Conservation (phyloP, 2,888 invertebrate species). For the Elmis aenea region DNA sequence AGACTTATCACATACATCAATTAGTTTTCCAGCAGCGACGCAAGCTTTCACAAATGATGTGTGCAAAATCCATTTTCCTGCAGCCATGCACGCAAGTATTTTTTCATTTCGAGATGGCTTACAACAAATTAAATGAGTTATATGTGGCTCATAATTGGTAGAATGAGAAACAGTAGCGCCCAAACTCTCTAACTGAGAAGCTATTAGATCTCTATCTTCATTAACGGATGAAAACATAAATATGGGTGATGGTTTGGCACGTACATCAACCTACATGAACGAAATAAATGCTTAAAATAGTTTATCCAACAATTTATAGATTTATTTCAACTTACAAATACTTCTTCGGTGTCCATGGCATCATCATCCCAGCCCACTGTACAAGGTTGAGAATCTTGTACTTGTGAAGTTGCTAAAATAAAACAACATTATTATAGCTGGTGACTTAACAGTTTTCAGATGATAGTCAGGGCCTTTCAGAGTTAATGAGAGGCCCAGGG, state of each 20-base stretch:
- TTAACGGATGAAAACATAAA: constrained; percentile 39
- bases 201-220: constrained; percentile 23
- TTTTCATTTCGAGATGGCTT: constrained; percentile 80
- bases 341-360: constrained; percentile 35
- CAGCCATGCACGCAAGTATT: constrained; percentile 77
- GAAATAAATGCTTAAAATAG: too few species aligned
- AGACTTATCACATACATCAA: constrained; percentile 50
- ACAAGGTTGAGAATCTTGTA: constrained; percentile 55
- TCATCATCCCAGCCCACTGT: constrained; percentile 70
- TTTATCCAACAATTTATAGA: too few species aligned
- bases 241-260: too few species aligned
- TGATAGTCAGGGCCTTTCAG: too few species aligned
- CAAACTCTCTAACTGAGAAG: constrained; percentile 31
- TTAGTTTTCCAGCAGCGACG: constrained; percentile 54
- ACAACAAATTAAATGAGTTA: constrained; percentile 74
- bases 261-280: too few species aligned
- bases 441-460: too few species aligned
- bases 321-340: too few species aligned
- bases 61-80: constrained; percentile 87
- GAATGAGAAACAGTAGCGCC: constrained; percentile 62
- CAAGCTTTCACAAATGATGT: constrained; percentile 70
- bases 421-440: constrained; percentile 10
- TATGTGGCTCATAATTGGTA: constrained; percentile 53
- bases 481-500: too few species aligned
- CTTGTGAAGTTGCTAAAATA: constrained; percentile 20